Evolutionary conservation across 2,888 invertebrate genomes (phyloP).

Genomic region (Thymelicus sylvestris): DNA sequence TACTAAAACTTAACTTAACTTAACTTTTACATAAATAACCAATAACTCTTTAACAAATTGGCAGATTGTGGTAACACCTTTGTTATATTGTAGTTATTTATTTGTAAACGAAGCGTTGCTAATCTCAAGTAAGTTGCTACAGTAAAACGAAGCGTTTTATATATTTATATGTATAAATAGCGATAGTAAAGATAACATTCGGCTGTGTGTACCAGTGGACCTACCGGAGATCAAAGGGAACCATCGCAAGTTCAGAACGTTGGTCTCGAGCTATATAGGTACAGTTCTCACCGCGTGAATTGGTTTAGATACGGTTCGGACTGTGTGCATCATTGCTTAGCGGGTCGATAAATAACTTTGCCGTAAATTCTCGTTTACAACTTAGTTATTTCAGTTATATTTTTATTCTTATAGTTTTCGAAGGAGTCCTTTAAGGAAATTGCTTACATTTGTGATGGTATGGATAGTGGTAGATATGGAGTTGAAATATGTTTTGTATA

Average conservation of each 20-base stretch:
- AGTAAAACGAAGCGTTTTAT: not conserved
- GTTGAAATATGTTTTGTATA: no score
- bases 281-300: slow-evolving; percentile 62
- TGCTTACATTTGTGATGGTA: no score
- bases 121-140: not conserved
- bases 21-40: slow-evolving; percentile 2
- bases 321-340: slow-evolving; percentile 34
- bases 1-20: no score
- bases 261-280: slow-evolving; percentile 99
- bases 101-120: not conserved
- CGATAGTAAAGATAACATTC: slow-evolving; percentile 42
- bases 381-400: slow-evolving; percentile 3
- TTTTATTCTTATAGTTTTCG: not conserved
- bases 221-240: slow-evolving; percentile 99
- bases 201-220: slow-evolving; percentile 90
- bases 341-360: not conserved
- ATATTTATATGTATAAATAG: slow-evolving; percentile 24
- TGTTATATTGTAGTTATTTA: not conserved
- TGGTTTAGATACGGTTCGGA: slow-evolving; percentile 51
- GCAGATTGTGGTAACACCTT: not conserved
- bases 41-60: not conserved
- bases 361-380: not conserved
- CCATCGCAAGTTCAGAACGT: slow-evolving; percentile 99
- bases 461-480: no score
- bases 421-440: no score